A percentile compares a stretch with the other conserved stretches of the same genome.
Conservation (phyloP, 2,113 vertebrate species). For the Orthonyx spaldingii region DNA sequence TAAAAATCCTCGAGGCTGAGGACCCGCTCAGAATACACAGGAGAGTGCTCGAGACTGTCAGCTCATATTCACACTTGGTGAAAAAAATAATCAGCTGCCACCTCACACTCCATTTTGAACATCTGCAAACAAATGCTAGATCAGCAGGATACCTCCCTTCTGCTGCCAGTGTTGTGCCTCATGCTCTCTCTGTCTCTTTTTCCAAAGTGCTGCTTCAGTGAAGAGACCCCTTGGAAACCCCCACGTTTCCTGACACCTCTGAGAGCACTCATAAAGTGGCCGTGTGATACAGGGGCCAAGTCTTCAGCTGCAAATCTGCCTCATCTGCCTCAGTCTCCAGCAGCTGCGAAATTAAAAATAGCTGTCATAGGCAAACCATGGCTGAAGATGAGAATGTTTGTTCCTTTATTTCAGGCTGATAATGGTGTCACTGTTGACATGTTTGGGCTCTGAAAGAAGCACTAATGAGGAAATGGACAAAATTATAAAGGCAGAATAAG, state of each 20-base stretch:
- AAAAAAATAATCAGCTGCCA: background rate
- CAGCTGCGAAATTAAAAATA: conserved; percentile 50
- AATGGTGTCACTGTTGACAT: conserved; percentile 24
- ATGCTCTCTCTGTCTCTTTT: background rate
- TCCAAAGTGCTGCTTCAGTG: background rate
- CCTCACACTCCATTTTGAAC: background rate
- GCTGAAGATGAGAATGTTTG: background rate
- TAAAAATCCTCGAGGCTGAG: background rate
- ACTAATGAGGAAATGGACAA: conserved; percentile 36
- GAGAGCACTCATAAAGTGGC: background rate
- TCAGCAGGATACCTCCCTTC: background rate
- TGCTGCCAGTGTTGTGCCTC: background rate
- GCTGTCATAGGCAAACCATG: background rate
- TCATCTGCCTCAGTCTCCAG: background rate
- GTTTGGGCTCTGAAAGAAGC: conserved; percentile 43
- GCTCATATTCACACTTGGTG: background rate
- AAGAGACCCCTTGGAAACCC: conserved; percentile 21
- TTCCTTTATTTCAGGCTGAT: conserved; percentile 26
- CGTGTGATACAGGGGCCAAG: background rate
- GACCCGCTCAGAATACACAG: background rate
- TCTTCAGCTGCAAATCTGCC: background rate
- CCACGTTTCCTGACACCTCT: background rate
- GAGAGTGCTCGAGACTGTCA: accelerated
- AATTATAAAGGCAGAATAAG: conserved; percentile 5
- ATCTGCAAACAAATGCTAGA: conserved; percentile 19